Evolutionary conservation across 2,888 invertebrate genomes (phyloP), one percentile per base, ranked within the genome.

Genomic region (Drosophila suboccidentalis): DNA sequence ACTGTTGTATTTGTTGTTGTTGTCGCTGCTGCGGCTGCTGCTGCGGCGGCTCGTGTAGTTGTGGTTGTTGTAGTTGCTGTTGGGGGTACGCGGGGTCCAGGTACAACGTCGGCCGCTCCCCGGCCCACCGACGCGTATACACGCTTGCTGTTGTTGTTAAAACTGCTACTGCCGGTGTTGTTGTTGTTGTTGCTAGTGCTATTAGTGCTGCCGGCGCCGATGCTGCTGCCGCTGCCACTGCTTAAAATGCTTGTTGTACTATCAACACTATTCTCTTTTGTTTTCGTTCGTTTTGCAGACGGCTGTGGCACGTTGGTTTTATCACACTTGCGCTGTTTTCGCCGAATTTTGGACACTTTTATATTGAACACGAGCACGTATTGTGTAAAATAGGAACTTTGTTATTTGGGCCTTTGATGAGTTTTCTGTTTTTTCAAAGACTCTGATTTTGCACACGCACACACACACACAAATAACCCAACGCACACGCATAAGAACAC

Each of bases 281-380:
- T 77, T 80, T 85, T 90, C 72, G 77, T 79, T 83, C 89, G 76
- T 77, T 89, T 80, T 73, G 78, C 72, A 64, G 73, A 75, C 75
- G 75, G 75, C 64, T 84, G 89, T 73, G 71, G 84, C 82, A 73
- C 87, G 75, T 64, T 87, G 62, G 60, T 78, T 84, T 87, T 90
- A 77, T 87, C 86, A 81, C 82, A 69, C 77, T 90, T 90, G 75
- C 90, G 85, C 78, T 82, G 82, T 89, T 90, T 90, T 87, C 90
- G 88, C 70, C 90, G 78, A 89, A 90, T 90, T 81, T 90, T 90
- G 90, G 80, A 78, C 88, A 90, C 80, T 90, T 85, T 90, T 73
- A 59, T 57, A 71, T 61, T 55, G 58, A 69, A 69, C 71, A 72
- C 71, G 70, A 74, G 11, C 69, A 71, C 80, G 60, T 63, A 74